Conservation (phyloP, 37 sponge, comb jelly and placozoan species). For the Agelas oroides region DNA sequence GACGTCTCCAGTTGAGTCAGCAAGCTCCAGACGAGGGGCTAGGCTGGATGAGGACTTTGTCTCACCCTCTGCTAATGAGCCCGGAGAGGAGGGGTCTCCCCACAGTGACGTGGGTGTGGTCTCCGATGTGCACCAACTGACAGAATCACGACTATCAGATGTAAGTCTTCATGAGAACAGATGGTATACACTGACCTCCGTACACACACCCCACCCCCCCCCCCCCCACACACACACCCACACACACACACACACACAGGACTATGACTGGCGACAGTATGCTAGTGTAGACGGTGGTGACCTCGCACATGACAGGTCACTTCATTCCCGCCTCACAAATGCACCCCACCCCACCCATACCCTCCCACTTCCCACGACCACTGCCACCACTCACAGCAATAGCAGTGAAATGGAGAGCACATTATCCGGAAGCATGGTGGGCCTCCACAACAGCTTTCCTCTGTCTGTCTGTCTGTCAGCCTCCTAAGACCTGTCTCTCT, state of each 20-base stretch:
- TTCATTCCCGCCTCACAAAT: slow-evolving; percentile 16
- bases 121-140: not conserved
- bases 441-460: too few relatives aligned
- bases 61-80: slow-evolving; percentile 1
- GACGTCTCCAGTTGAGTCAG: not conserved
- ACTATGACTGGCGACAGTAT: slow-evolving; percentile 83
- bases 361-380: not conserved
- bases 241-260: slow-evolving; percentile 44
- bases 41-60: slow-evolving; percentile 51
- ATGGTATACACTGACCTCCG: not conserved
- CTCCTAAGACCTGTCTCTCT: too few relatives aligned
- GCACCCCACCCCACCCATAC: not conserved
- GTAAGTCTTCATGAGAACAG: not conserved
- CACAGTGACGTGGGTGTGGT: not conserved
- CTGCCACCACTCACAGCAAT: not conserved
- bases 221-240: too few relatives aligned
- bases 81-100: not conserved
- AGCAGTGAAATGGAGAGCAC: slow-evolving; percentile 38
- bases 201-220: too few relatives aligned
- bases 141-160: slow-evolving; percentile 23
- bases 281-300: slow-evolving; percentile 38
- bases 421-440: slow-evolving; percentile 28
- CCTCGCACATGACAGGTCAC: slow-evolving; percentile 8
- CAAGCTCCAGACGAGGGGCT: slow-evolving; percentile 13
- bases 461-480: too few relatives aligned